Evolutionary conservation across 2,113 vertebrate genomes (phyloP).

Genomic region (Recurvirostra avosetta): DNA sequence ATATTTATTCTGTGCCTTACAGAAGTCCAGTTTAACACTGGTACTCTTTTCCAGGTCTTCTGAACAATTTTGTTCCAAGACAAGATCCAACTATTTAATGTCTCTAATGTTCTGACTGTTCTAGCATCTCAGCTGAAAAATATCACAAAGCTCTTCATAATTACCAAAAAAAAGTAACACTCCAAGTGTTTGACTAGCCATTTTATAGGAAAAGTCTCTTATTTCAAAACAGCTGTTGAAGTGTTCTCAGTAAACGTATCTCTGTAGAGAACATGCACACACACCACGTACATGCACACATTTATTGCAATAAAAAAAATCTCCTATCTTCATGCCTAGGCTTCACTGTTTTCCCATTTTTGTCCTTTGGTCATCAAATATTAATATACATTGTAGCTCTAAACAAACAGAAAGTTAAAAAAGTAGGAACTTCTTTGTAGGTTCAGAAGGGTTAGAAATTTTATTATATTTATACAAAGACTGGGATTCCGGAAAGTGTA

Average conservation of each 20-base stretch:
- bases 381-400: background rate
- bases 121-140: background rate
- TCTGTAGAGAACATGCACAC: background rate
- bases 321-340: background rate
- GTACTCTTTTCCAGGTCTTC: background rate
- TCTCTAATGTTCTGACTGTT: background rate
- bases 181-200: background rate
- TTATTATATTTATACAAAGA: background rate
- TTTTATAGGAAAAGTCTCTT: background rate
- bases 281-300: background rate
- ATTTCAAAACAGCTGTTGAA: background rate
- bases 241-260: background rate
- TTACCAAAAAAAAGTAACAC: background rate
- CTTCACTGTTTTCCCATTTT: background rate
- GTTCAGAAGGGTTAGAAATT: background rate
- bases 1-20: background rate
- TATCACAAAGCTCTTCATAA: background rate
- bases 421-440: background rate
- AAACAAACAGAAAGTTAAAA: background rate
- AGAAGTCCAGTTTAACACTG: background rate
- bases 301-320: background rate
- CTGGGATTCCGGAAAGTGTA: background rate
- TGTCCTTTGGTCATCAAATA: background rate
- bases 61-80: background rate
- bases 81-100: background rate